Percentiles rank a stretch among this genome's conserved stretches.
These are phyloP conservation scores for Drosophila equinoxialis DNA, from an alignment of 1,140 invertebrate genomes.

Conservation along the genomic window DNA sequence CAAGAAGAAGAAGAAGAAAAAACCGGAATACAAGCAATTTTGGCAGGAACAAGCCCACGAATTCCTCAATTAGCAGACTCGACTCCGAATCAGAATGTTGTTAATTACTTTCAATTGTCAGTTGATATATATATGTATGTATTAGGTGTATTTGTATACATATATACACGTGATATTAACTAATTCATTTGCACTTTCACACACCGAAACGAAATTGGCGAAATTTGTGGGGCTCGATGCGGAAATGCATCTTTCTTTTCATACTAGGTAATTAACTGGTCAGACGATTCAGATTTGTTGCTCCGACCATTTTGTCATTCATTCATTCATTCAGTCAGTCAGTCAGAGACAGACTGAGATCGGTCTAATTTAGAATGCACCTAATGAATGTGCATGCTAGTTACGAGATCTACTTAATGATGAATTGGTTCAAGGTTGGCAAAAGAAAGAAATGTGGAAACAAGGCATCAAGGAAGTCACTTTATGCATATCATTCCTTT, in stretches of 20 bases:
- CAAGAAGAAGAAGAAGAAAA: slow-evolving; percentile 3
- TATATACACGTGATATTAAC: slow-evolving; percentile 10
- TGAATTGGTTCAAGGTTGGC: slow-evolving; percentile 2
- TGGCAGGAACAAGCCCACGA: slow-evolving; percentile 15
- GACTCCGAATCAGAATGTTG: background rate
- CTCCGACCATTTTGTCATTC: background rate
- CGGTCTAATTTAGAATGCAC: slow-evolving; percentile 3
- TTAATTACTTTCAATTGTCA: slow-evolving; percentile 10
- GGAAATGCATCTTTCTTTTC: slow-evolving; percentile 32
- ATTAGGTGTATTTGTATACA: too few relatives aligned
- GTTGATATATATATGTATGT: slow-evolving; percentile 1
- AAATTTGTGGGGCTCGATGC: slow-evolving; percentile 29
- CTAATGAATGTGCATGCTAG: background rate
- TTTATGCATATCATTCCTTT: too few relatives aligned
- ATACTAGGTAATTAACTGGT: slow-evolving; percentile 34
- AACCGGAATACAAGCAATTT: slow-evolving; percentile 23
- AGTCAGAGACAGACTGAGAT: background rate
- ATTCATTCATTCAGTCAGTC: background rate
- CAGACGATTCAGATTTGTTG: slow-evolving; percentile 11
- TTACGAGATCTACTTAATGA: slow-evolving; percentile 1
- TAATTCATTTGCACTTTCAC: slow-evolving; percentile 15
- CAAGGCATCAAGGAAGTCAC: background rate
- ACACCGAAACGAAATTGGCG: slow-evolving; percentile 2
- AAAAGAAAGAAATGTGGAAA: background rate
- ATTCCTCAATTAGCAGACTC: slow-evolving; percentile 35